phyloP scores from a whole-genome alignment of 1,140 invertebrate genomes.

The Drosophila tropicalis region DNA sequence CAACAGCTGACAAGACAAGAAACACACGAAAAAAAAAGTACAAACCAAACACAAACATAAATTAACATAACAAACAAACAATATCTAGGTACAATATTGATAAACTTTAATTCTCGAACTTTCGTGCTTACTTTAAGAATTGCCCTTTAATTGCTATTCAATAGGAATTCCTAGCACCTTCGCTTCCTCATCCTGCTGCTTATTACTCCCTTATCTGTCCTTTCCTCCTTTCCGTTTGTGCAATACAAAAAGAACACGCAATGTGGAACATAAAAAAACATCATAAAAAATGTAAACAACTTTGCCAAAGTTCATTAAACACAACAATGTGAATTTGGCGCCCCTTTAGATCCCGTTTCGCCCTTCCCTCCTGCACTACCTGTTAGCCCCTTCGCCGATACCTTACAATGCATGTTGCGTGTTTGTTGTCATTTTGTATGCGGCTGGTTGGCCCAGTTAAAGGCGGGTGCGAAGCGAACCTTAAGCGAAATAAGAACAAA shows the following conservation, averaged over 20 bases:
- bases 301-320: slow-evolving; percentile 46
- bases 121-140: background rate
- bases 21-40: background rate
- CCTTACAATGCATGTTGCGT: slow-evolving; percentile 35
- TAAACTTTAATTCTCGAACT: slow-evolving; percentile 18
- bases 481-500: slow-evolving; percentile 17
- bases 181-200: background rate
- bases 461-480: slow-evolving; percentile 32
- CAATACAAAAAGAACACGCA: slow-evolving; percentile 4
- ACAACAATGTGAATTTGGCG: slow-evolving; percentile 21
- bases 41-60: background rate
- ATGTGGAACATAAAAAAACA: slow-evolving; percentile 9
- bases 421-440: slow-evolving; percentile 56
- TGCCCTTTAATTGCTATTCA: slow-evolving; percentile 5
- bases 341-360: background rate
- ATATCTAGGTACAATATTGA: background rate
- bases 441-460: slow-evolving; percentile 50
- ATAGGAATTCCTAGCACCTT: background rate
- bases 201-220: background rate
- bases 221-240: background rate
- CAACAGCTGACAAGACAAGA: slow-evolving; percentile 64
- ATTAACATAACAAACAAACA: background rate
- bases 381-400: too few species aligned
- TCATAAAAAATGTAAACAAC: slow-evolving; percentile 49
- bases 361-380: background rate